A percentile compares a stretch with the other conserved stretches of the same genome.
phyloP scores from a whole-genome alignment of 30 jellyfish, hydroid and myxozoan species.

The Turritopsis rubra region DNA sequence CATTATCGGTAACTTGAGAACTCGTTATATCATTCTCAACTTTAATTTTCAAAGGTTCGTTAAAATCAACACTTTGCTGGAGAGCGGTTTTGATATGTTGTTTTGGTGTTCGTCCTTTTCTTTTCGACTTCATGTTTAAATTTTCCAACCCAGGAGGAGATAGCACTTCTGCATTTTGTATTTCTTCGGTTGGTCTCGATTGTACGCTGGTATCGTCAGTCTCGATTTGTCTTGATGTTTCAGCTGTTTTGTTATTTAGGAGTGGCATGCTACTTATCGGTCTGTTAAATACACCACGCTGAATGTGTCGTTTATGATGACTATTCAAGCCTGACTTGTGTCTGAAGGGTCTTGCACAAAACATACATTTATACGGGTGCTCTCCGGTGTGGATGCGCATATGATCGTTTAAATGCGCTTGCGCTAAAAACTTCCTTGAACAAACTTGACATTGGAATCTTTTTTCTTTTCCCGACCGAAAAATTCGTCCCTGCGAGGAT shows the following conservation, averaged over 20 bases:
- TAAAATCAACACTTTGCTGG: not conserved
- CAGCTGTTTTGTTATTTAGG: not conserved
- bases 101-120: slow-evolving; percentile 20
- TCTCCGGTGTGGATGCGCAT: slow-evolving; percentile 42
- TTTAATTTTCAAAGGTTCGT: not conserved
- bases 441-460: slow-evolving; percentile 29
- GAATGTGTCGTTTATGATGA: slow-evolving; percentile 36
- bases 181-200: slow-evolving; percentile 2
- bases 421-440: slow-evolving; percentile 27
- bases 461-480: slow-evolving; percentile 36
- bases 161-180: not conserved
- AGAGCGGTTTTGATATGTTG: not conserved
- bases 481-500: slow-evolving; percentile 24
- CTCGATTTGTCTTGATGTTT: slow-evolving; percentile 11
- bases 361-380: slow-evolving; percentile 33
- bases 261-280: slow-evolving; percentile 22
- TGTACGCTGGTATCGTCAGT: not conserved
- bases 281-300: slow-evolving; percentile 27
- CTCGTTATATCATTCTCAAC: not conserved
- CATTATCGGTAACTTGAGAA: not conserved
- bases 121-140: slow-evolving; percentile 9
- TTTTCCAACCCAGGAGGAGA: not conserved
- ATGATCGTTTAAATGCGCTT: slow-evolving; percentile 45
- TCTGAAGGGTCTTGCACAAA: slow-evolving; percentile 42
- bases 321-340: slow-evolving; percentile 42